Evolutionary conservation across 2,888 invertebrate genomes (phyloP).

Genomic region (Podabrus alpinus): DNA sequence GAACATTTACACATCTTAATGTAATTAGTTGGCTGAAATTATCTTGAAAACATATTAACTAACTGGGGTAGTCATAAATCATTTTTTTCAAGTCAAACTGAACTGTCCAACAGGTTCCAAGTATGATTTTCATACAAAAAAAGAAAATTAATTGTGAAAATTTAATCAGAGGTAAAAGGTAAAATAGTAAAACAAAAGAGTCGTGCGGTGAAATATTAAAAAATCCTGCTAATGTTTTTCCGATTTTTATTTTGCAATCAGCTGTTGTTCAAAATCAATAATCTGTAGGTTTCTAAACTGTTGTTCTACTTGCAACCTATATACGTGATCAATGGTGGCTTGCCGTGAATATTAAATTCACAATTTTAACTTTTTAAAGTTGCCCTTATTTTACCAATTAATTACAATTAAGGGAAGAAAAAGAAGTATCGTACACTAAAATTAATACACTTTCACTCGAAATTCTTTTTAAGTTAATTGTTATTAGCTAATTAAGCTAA

Average conservation of each 20-base stretch:
- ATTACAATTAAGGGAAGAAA: too few species aligned
- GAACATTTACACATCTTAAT: background rate
- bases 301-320: background rate
- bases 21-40: background rate
- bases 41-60: background rate
- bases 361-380: too few species aligned
- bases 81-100: background rate
- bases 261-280: background rate
- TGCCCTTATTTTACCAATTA: too few species aligned
- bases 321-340: too few species aligned
- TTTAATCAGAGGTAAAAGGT: background rate
- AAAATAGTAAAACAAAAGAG: background rate
- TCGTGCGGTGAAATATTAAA: too few species aligned
- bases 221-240: background rate
- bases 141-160: background rate
- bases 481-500: too few species aligned
- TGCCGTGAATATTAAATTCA: too few species aligned
- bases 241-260: background rate
- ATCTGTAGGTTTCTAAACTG: background rate
- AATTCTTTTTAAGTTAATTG: too few species aligned
- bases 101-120: background rate
- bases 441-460: too few species aligned
- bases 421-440: too few species aligned
- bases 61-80: background rate
- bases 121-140: background rate